Percentiles rank a stretch among this genome's conserved stretches.
Evolutionary conservation across 2,888 invertebrate species (phyloP).

Genomic region (Ophion ventricosus): DNA sequence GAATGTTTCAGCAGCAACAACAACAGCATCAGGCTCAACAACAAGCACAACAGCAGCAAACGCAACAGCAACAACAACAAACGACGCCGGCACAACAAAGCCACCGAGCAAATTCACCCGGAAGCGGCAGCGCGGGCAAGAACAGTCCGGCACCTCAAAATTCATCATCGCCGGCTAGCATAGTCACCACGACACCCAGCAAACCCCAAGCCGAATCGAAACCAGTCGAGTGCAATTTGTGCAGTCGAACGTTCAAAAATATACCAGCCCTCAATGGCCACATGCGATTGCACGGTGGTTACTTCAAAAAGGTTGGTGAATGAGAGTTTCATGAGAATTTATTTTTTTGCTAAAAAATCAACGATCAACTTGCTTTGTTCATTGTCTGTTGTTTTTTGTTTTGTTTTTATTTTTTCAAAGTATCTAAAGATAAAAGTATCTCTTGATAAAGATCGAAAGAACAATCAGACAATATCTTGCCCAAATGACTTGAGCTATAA

Average conservation of each 20-base stretch:
- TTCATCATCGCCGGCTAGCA: conserved; percentile 79
- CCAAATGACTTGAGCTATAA: no score
- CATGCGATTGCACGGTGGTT: conserved; percentile 98
- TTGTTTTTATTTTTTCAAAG: no score
- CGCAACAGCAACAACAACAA: conserved; percentile 76
- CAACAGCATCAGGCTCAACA: conserved; percentile 70
- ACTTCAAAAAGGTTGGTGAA: conserved; percentile 93
- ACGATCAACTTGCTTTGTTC: no score
- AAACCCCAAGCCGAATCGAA: conserved; percentile 87
- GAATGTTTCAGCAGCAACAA: conserved; percentile 68
- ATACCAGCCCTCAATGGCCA: conserved; percentile 99
- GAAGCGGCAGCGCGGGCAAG: conserved; percentile 78
- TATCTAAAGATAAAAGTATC: no score
- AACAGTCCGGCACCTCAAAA: conserved; percentile 79
- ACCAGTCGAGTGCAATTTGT: conserved; percentile 97
- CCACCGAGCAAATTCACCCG: conserved; percentile 79
- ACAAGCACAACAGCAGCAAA: conserved; percentile 75
- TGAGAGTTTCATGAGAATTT: neutral
- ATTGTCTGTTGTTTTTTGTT: no score
- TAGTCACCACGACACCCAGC: conserved; percentile 79
- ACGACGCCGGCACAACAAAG: conserved; percentile 75
- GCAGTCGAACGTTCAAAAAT: conserved; percentile 98
- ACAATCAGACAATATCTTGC: no score
- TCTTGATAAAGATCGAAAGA: neutral
- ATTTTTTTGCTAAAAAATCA: neutral